Evolutionary conservation across 2,113 vertebrate genomes (phyloP), one percentile per base, ranked within the genome.

Genomic region (Osmerus mordax): DNA sequence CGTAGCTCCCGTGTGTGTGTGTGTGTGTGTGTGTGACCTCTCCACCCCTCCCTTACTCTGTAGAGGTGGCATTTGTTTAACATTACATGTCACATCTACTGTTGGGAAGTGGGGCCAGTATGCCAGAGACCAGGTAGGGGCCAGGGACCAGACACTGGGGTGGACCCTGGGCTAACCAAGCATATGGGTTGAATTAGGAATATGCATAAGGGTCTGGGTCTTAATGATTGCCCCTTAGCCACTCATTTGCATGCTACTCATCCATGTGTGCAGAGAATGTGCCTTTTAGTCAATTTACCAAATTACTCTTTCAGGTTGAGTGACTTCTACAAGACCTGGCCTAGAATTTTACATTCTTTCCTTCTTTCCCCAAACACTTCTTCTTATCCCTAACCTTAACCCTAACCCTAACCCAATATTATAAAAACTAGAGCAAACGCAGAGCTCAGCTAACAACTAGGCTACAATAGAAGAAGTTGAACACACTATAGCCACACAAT

Each of bases 1-100:
- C 41, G 9, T 5, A 47, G 41, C 41, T 47, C 2, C 41, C 7
- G 25, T 28, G 25, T 28, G 25, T 28, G 25, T 28, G 25, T 28
- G 25, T 28, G 25, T 28, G 25, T 28, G 41, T 47, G 41, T 47
- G 41, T 47, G 41, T 71, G 69, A 62, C 69, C 69, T 71, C 36
- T 62, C 9, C 56, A 70, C 58, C 69, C 69, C 36, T 47, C 61
- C 21, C 52, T n/a, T 23, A 58, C 47, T 70, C 21, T 56, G 71
- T 8, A 32, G 18, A 21, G 62, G 62, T 64, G 61, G 60, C 62
- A 65, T 56, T 72, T 72, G 61, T 72, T 65, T 65, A 36, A 71
- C 58, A 58, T 71, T 58, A 71, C 69, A 71, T 32, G 69, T 51
- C 58, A 60, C 56, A 29, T 71, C 47, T 71, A 51, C 56, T 23